These are phyloP conservation scores for Plecturocebus donacophilus DNA, from an alignment of 2,113 vertebrate species.

Conservation along the genomic window DNA sequence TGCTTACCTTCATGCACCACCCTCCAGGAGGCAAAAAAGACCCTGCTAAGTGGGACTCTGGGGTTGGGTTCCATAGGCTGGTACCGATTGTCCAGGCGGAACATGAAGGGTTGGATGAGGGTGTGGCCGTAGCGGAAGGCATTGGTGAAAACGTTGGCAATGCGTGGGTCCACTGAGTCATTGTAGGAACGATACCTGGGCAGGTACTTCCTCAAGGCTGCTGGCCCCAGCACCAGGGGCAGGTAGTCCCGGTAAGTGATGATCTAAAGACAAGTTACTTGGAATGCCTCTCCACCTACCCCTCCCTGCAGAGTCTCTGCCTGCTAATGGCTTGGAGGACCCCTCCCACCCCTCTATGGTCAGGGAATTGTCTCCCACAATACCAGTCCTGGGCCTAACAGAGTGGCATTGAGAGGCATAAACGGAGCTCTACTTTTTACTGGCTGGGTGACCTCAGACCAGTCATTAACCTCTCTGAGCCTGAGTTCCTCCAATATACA, in stretches of 20 bases:
- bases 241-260: conserved; percentile 93
- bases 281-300: not conserved
- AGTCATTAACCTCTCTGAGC: not conserved
- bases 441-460: not conserved
- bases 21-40: conserved; percentile 92
- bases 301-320: not conserved
- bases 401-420: not conserved
- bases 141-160: conserved; percentile 92
- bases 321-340: not conserved
- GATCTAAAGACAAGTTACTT: conserved; percentile 81
- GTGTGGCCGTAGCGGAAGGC: conserved; percentile 93
- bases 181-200: conserved; percentile 85
- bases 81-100: conserved; percentile 84
- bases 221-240: conserved; percentile 84
- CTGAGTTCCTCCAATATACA: conserved; percentile 27
- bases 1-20: conserved; percentile 88
- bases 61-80: conserved; percentile 79
- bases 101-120: conserved; percentile 87
- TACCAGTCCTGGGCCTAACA: not conserved
- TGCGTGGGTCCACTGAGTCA: conserved; percentile 87
- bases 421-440: not conserved
- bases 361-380: not conserved
- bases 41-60: conserved; percentile 83
- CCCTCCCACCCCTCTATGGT: not conserved
- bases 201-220: conserved; percentile 70